phyloP scores from a whole-genome alignment of 2,888 invertebrate genomes.

The Branchinecta sandiegonensis region DNA sequence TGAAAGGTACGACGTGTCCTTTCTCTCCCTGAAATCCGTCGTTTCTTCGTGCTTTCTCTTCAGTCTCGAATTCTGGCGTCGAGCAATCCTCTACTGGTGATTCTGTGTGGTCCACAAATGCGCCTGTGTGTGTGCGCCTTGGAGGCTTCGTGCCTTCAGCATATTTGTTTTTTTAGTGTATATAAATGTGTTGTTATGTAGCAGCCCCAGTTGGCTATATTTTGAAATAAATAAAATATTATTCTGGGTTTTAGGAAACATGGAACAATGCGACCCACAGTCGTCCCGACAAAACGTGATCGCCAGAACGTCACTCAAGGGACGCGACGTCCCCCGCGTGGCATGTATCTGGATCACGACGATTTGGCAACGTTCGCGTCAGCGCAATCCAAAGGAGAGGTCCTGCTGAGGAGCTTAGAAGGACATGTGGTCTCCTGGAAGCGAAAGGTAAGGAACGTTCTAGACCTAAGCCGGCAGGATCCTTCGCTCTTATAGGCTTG shows the following conservation, averaged over 20 bases:
- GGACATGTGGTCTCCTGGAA: conserved; percentile 85
- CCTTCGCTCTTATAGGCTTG: too few relatives aligned
- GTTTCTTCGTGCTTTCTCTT: too few relatives aligned
- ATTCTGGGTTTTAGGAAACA: conserved; percentile 49
- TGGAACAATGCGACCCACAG: conserved; percentile 61
- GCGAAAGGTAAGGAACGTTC: conserved; percentile 69
- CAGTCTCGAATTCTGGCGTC: too few relatives aligned
- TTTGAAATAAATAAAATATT: neutral
- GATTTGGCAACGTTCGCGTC: conserved; percentile 83
- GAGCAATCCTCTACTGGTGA: too few relatives aligned
- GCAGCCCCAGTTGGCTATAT: too few relatives aligned
- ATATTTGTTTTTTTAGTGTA: too few relatives aligned
- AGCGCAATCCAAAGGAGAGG: conserved; percentile 55
- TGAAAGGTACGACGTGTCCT: too few relatives aligned
- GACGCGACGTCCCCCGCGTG: conserved; percentile 75
- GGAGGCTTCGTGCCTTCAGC: too few relatives aligned
- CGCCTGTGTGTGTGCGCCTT: too few relatives aligned
- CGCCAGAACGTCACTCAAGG: neutral
- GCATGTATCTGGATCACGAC: conserved; percentile 95
- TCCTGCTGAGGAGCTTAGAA: conserved; percentile 79
- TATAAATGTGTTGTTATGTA: too few relatives aligned
- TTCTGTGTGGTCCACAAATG: too few relatives aligned
- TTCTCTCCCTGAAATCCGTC: too few relatives aligned
- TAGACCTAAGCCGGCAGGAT: neutral
- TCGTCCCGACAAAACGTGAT: conserved; percentile 40